Percentiles rank a stretch among this genome's conserved stretches.
Evolutionary conservation across 2,797 vertebrate species (phyloP).

Genomic region (Nannoperca australis): DNA sequence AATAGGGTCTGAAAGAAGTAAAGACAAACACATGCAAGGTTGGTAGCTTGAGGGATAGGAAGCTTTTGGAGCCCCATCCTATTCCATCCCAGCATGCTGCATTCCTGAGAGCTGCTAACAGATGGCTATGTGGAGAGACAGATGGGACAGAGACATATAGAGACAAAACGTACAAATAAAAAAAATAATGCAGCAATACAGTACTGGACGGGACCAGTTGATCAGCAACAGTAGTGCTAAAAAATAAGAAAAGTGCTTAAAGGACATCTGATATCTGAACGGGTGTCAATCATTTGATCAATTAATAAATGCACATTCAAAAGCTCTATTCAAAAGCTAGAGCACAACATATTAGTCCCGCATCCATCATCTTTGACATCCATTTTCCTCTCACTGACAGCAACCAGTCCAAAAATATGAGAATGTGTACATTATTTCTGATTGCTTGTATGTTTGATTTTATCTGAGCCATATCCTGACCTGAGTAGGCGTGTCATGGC

Average conservation of each 20-base stretch:
- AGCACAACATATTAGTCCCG: neutral
- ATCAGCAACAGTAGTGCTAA: conserved; percentile 11
- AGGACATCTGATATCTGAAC: conserved; percentile 8
- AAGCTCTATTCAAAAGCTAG: conserved; percentile 1
- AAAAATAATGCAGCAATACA: conserved; percentile 15
- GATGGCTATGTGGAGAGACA: conserved; percentile 78
- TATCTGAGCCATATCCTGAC: conserved; percentile 81
- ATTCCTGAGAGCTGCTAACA: conserved; percentile 76
- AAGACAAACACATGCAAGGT: conserved; percentile 43
- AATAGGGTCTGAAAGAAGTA: conserved; percentile 11
- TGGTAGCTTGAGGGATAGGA: conserved; percentile 61
- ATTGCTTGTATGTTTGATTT: conserved; percentile 6
- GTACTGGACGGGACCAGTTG: conserved; percentile 9
- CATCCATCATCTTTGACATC: conserved; percentile 6
- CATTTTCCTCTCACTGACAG: neutral
- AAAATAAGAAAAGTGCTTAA: conserved; percentile 13
- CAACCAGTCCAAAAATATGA: neutral
- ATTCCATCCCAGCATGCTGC: conserved; percentile 73
- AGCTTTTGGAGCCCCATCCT: conserved; percentile 64
- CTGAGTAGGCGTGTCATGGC: conserved; percentile 97
- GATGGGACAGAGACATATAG: conserved; percentile 72
- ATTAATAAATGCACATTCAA: neutral
- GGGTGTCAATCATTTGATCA: neutral
- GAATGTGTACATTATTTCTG: conserved; percentile 1
- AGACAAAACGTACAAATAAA: conserved; percentile 46